phyloP scores from a whole-genome alignment of 2,888 invertebrate species.

The Cecidostiba fungosa region DNA sequence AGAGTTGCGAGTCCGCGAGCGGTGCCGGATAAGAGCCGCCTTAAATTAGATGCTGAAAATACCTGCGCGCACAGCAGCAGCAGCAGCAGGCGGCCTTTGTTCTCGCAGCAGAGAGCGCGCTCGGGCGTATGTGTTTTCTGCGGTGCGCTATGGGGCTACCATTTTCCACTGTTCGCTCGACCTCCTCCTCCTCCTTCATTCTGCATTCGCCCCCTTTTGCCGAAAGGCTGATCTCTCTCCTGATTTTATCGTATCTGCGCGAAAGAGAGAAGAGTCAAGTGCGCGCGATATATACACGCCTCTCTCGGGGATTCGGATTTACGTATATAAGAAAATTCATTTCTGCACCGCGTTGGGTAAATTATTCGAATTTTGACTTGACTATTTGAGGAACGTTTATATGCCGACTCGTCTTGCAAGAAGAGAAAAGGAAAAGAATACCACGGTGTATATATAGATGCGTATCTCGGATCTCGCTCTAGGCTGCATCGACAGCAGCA shows the following conservation, averaged over 20 bases:
- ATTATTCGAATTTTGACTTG: neutral
- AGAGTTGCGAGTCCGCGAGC: conserved; percentile 20
- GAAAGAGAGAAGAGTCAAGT: neutral
- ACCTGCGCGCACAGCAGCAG: conserved; percentile 23
- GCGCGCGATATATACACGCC: no score
- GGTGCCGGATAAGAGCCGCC: conserved; percentile 49
- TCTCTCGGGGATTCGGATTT: neutral
- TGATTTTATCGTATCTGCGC: conserved; percentile 45
- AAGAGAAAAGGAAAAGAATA: neutral
- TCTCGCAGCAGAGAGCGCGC: conserved; percentile 8
- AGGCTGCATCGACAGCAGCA: conserved; percentile 2
- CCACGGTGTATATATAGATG: neutral
- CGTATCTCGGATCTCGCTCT: conserved; percentile 51
- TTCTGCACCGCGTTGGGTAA: neutral
- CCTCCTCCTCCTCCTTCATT: conserved; percentile 12
- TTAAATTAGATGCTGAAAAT: conserved; percentile 58
- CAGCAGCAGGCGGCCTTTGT: conserved; percentile 49
- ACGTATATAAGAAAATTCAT: neutral
- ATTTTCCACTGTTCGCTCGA: conserved; percentile 41
- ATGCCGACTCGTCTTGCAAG: neutral
- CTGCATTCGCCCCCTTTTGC: conserved; percentile 37
- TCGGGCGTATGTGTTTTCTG: conserved; percentile 44
- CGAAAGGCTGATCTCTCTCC: conserved; percentile 50
- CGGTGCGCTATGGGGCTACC: conserved; percentile 45
- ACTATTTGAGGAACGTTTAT: neutral